Evolutionary conservation across 2,888 invertebrate species (phyloP), one percentile per base, ranked within the genome.

Genomic region (Busseola fusca): DNA sequence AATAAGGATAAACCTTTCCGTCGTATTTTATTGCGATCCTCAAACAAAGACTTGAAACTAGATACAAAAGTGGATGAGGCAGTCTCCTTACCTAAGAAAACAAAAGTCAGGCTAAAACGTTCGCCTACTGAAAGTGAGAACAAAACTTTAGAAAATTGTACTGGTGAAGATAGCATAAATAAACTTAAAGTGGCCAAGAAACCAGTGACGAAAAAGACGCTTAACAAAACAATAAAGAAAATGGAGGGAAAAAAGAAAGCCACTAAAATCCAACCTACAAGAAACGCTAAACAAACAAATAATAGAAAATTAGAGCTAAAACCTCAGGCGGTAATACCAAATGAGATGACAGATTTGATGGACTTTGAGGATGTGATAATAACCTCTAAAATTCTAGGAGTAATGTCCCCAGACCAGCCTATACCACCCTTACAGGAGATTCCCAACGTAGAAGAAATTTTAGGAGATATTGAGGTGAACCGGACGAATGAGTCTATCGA

Each of bases 1-100:
- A 91, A 89, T 81, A 84, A 87, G 65, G 82, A 63, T 30, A 72
- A 74, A 18, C 18, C 68, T 30, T 78, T 83, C 74, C 89, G 90
- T 34, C 87, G 90, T 18, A 91, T 91, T 73, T 69, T 90, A 42
- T 78, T 92, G 64, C 86, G 91, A 64, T 91, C 93, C 25, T 91
- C 91, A 30, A 91, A 91, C 78, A 89, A 87, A 76, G 59, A 87
- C 50, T 76, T 81, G 57, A 48, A 66, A 27, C 70, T 83, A 64
- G 60, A 60, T 54, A 57, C 65, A 25, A 63, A 69, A 57, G 0
- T 69, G 7, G 6, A 56, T 25, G 62, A 73, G 30, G 70, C 74
- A 45, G 74, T 78, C 3, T 34, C 72, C 54, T 30, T 57, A 25
- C 59, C 69, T 34, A 81, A 63, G 56, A 82, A 86, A 80, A 74